These are phyloP conservation scores for Lethenteron reissneri DNA, from an alignment of 2,113 vertebrate genomes.

Conservation along the genomic window DNA sequence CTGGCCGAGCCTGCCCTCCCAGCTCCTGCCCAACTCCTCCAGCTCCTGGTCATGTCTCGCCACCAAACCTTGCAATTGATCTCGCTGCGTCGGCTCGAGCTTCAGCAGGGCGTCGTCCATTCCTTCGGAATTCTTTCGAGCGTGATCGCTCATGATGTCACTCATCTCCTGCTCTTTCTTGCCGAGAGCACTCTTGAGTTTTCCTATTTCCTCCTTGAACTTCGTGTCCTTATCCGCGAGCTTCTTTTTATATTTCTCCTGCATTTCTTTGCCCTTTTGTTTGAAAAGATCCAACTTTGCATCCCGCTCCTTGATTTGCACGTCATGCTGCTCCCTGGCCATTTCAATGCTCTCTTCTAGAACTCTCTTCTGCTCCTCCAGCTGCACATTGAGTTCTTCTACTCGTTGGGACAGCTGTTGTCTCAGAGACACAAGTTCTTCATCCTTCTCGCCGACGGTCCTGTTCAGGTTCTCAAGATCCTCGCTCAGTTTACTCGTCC, in stretches of 20 bases:
- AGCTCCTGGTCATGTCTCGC: slow-evolving; percentile 28
- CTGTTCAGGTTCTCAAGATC: too few species aligned
- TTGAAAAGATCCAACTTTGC: slow-evolving; percentile 52
- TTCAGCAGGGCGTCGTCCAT: slow-evolving; percentile 41
- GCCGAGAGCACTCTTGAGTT: slow-evolving; percentile 42
- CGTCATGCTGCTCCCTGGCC: too few species aligned
- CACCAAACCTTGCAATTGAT: slow-evolving; percentile 38
- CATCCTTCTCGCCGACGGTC: too few species aligned
- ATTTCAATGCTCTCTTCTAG: slow-evolving; percentile 17
- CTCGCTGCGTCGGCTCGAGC: slow-evolving; percentile 50
- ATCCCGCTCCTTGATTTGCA: slow-evolving; percentile 40
- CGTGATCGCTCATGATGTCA: slow-evolving; percentile 54
- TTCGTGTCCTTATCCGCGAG: slow-evolving; percentile 53
- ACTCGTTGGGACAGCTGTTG: slow-evolving; percentile 11
- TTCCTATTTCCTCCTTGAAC: slow-evolving; percentile 48
- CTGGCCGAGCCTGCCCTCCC: slow-evolving; percentile 39
- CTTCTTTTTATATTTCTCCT: slow-evolving; percentile 53
- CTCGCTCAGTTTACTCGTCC: too few species aligned
- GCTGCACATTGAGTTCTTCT: slow-evolving; percentile 22
- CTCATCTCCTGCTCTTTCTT: slow-evolving; percentile 55
- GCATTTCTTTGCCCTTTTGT: slow-evolving; percentile 54
- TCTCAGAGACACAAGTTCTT: too few species aligned
- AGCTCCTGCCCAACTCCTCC: slow-evolving; percentile 22
- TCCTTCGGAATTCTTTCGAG: slow-evolving; percentile 43
- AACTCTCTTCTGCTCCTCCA: slow-evolving; percentile 28